A percentile compares a stretch with the other conserved stretches of the same genome.
Evolutionary conservation across 2,113 vertebrate genomes (phyloP).

Genomic region (Phoenicopterus ruber): DNA sequence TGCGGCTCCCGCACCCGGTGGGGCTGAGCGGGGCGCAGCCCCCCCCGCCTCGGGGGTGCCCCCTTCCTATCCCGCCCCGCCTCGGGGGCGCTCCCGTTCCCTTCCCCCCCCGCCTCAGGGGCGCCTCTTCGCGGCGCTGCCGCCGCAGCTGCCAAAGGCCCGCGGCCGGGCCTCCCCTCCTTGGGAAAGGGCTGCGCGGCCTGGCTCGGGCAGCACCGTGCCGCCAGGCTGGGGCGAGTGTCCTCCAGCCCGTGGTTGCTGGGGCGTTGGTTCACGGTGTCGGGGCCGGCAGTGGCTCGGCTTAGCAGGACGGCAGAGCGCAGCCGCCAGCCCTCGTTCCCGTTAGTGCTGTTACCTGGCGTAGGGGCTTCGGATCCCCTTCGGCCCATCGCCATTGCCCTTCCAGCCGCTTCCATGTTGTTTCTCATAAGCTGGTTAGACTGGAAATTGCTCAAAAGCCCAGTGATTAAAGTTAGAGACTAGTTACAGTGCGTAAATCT

Average conservation of each 20-base stretch:
- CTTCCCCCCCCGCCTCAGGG: rapidly evolving
- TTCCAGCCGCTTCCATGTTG: not conserved
- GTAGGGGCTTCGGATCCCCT: not conserved
- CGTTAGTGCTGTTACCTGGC: rapidly evolving
- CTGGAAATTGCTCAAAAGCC: rapidly evolving
- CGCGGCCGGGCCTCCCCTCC: rapidly evolving
- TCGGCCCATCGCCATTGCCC: rapidly evolving
- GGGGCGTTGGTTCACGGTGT: too few species aligned
- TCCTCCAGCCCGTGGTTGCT: rapidly evolving
- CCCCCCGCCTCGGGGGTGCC: too few species aligned
- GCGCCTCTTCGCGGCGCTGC: rapidly evolving
- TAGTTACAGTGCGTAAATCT: rapidly evolving
- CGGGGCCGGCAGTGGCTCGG: rapidly evolving
- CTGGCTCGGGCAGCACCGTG: not conserved
- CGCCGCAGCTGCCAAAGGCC: rapidly evolving
- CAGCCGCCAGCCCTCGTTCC: rapidly evolving
- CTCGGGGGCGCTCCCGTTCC: too few species aligned
- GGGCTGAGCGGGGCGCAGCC: too few species aligned
- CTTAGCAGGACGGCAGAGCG: not conserved
- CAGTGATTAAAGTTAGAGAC: not conserved
- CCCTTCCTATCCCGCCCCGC: too few species aligned
- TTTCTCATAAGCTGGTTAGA: not conserved
- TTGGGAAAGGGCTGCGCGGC: too few species aligned
- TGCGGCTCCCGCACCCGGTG: rapidly evolving
- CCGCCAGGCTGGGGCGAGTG: not conserved